Evolutionary conservation across 2,113 vertebrate genomes (phyloP), one percentile per base, ranked within the genome.

Genomic region (Acrocephalus kingi): DNA sequence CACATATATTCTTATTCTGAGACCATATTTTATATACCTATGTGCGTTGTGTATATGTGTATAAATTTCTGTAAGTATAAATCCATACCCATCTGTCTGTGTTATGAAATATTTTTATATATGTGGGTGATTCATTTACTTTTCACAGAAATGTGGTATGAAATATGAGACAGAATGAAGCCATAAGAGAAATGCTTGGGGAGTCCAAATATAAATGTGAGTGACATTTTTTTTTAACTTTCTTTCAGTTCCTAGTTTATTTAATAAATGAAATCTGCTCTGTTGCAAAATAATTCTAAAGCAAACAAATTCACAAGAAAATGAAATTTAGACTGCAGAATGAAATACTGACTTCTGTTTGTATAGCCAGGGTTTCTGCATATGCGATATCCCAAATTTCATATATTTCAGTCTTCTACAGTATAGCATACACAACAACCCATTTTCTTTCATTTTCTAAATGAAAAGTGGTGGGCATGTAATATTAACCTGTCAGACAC

Each of bases 11-110:
- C 48, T 84, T 93, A 76, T 66, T 51, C 55, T 71, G 56, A 67
- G 35, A 64, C 19, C 39, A 25, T 89, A 92, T 94, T 97, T 96
- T 66, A 95, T 81, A 69, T 54, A 95, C 63, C 84, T 92, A 45
- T 81, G 56, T 1, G 3, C 2, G 21, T 48, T 78, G 56, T 64
- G 61, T 61, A 31, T 51, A 59, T 4, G 2, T 67, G 64, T 86
- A 66, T 69, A 82, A 82, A 93, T 87, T 94, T 89, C 66, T 82
- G 16, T 37, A 61, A 9, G 2, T 76, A 84, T 72, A 96, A 91
- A 94, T 84, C 37, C 41, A 89, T 41, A 78, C 12, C 76, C 68
- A 89, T 78, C 80, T 73, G 45, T 76, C 62, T 68, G 11, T 63
- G 21, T 72, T 92, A 74, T 86, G 79, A 94, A 88, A 82, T 81